A percentile compares a stretch with the other conserved stretches of the same genome.
Conservation (phyloP, 2,888 invertebrate species). For the Diarsia mendica region DNA sequence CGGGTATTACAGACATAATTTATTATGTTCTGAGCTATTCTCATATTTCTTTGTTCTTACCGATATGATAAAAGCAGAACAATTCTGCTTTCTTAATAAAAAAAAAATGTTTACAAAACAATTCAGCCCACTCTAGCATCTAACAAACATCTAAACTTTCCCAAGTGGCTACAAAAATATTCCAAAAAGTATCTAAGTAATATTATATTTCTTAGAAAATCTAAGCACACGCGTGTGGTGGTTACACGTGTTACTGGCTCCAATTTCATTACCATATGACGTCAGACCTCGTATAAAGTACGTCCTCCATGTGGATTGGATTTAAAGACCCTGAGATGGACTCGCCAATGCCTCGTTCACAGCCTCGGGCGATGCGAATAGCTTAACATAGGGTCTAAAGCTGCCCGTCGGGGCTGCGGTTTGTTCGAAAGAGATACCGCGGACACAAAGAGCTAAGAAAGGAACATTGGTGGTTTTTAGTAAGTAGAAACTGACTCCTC, state of each 20-base stretch:
- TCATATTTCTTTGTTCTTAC: too few relatives aligned
- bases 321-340: slow-evolving; percentile 44
- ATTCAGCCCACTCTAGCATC: neutral
- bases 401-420: too few relatives aligned
- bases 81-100: too few relatives aligned
- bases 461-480: too few relatives aligned
- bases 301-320: slow-evolving; percentile 13
- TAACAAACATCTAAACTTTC: neutral
- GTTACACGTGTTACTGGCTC: slow-evolving; percentile 7
- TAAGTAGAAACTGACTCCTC: too few relatives aligned
- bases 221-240: neutral
- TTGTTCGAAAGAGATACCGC: too few relatives aligned
- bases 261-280: slow-evolving; percentile 18
- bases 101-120: neutral
- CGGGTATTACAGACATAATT: too few relatives aligned
- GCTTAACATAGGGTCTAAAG: too few relatives aligned
- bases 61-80: too few relatives aligned
- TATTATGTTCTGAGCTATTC: too few relatives aligned
- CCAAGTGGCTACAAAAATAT: too few relatives aligned
- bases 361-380: neutral
- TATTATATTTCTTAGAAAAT: slow-evolving; percentile 6
- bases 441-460: too few relatives aligned
- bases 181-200: neutral
- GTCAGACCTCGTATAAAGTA: slow-evolving; percentile 28
- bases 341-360: neutral